These are phyloP conservation scores for Stegana nigrithorax DNA, from an alignment of 2,888 invertebrate genomes.

Conservation along the genomic window DNA sequence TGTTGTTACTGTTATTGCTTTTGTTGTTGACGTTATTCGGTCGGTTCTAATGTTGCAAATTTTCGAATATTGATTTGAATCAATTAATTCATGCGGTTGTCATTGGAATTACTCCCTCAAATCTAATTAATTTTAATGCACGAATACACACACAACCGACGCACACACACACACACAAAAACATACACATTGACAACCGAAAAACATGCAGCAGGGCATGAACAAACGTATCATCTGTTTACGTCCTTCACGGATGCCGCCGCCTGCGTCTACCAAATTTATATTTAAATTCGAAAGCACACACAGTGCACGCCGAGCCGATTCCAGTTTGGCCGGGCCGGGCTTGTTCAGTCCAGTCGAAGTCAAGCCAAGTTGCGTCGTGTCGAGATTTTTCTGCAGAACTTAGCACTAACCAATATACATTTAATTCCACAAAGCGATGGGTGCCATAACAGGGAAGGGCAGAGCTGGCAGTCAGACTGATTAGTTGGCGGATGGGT, in stretches of 20 bases:
- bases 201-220: slow-evolving; percentile 1
- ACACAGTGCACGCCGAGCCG: not conserved
- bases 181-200: slow-evolving; percentile 27
- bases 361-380: too few relatives aligned
- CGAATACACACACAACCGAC: slow-evolving; percentile 56
- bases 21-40: slow-evolving; percentile 25
- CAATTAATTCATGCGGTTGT: slow-evolving; percentile 69
- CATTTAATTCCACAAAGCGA: slow-evolving; percentile 40
- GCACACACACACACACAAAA: slow-evolving; percentile 15
- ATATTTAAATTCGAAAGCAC: not conserved
- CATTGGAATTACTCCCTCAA: slow-evolving; percentile 68
- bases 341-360: too few relatives aligned
- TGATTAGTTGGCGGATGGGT: too few relatives aligned
- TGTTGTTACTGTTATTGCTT: too few relatives aligned
- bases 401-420: slow-evolving; percentile 29
- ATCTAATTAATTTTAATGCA: slow-evolving; percentile 70
- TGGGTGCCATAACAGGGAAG: not conserved
- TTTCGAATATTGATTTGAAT: slow-evolving; percentile 69
- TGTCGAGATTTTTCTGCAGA: slow-evolving; percentile 12
- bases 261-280: too few relatives aligned
- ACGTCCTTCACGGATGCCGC: too few relatives aligned
- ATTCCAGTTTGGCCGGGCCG: not conserved
- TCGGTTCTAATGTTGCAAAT: slow-evolving; percentile 38
- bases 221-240: not conserved
- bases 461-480: too few relatives aligned